These are phyloP conservation scores for Equus quagga DNA, from an alignment of 2,113 vertebrate genomes.

Conservation along the genomic window DNA sequence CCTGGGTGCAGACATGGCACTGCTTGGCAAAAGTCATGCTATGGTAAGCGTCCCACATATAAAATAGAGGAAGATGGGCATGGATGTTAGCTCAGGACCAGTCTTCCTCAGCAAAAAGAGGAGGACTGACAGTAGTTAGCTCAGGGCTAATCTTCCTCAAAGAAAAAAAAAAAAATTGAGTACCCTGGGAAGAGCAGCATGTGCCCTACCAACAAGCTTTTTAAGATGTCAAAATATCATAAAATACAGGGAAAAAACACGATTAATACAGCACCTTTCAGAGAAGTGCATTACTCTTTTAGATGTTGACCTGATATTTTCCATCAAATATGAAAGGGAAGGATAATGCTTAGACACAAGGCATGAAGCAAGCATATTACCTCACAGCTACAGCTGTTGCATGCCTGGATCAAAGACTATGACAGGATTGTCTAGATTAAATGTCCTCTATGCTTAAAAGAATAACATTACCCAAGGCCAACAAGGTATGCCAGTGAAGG, in stretches of 20 bases:
- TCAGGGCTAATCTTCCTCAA: too few relatives aligned
- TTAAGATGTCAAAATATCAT: background rate
- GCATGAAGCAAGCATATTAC: background rate
- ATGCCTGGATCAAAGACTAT: background rate
- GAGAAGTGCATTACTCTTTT: background rate
- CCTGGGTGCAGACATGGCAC: too few relatives aligned
- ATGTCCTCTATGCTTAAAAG: slow-evolving; percentile 19
- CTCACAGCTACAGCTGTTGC: background rate
- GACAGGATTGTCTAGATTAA: background rate
- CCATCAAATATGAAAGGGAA: background rate
- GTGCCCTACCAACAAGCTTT: background rate
- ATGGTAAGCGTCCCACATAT: too few relatives aligned
- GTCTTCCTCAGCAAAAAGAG: too few relatives aligned
- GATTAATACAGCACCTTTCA: background rate
- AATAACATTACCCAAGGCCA: background rate
- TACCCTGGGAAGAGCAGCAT: background rate
- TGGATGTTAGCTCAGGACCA: too few relatives aligned
- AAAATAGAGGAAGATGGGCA: too few relatives aligned
- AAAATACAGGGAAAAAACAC: background rate
- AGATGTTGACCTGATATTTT: background rate
- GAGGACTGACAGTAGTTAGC: too few relatives aligned
- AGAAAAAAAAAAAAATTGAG: background rate
- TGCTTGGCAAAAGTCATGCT: too few relatives aligned
- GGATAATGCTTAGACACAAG: background rate
- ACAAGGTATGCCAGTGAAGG: background rate